Conservation (phyloP, 2,888 invertebrate species). For the Exephanes ischioxanthus region DNA sequence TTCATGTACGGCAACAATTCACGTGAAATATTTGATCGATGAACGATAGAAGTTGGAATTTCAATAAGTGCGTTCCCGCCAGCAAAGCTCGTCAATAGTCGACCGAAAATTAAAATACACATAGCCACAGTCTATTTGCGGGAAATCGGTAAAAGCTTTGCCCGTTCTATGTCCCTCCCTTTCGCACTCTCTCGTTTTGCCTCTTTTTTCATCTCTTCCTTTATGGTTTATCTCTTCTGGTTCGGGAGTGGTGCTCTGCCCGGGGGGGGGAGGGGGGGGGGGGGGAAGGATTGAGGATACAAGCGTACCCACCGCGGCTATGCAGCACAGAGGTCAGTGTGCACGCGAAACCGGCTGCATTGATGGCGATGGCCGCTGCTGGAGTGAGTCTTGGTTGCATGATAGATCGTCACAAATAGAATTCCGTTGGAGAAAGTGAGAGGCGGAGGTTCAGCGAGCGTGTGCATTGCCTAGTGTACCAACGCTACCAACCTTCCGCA, state of each 20-base stretch:
- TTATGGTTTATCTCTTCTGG: conserved; percentile 41
- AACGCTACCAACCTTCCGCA: conserved; percentile 24
- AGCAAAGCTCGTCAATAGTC: conserved; percentile 33
- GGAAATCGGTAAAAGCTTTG: conserved; percentile 52
- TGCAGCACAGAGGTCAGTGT: conserved; percentile 4
- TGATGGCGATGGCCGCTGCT: not conserved
- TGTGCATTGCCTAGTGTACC: conserved; percentile 23
- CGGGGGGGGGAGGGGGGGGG: conserved; percentile 18
- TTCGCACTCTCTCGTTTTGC: conserved; percentile 5
- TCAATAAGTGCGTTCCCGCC: conserved; percentile 16
- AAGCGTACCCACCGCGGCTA: conserved; percentile 32
- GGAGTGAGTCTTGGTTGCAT: conserved; percentile 32
- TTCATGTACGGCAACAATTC: not conserved
- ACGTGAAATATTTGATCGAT: conserved; percentile 28
- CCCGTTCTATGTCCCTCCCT: conserved; percentile 6
- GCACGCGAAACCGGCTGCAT: conserved; percentile 22
- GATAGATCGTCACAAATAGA: conserved; percentile 62
- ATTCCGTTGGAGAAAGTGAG: conserved; percentile 43
- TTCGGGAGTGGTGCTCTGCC: conserved; percentile 29
- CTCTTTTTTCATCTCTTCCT: conserved; percentile 21
- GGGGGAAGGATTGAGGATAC: conserved; percentile 48
- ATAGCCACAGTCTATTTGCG: conserved; percentile 38
- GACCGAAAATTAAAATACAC: conserved; percentile 59
- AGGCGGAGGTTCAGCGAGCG: conserved; percentile 10
- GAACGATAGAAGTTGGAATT: conserved; percentile 44